phyloP scores from a whole-genome alignment of 1,140 invertebrate genomes.

The Heliconius melpomene region DNA sequence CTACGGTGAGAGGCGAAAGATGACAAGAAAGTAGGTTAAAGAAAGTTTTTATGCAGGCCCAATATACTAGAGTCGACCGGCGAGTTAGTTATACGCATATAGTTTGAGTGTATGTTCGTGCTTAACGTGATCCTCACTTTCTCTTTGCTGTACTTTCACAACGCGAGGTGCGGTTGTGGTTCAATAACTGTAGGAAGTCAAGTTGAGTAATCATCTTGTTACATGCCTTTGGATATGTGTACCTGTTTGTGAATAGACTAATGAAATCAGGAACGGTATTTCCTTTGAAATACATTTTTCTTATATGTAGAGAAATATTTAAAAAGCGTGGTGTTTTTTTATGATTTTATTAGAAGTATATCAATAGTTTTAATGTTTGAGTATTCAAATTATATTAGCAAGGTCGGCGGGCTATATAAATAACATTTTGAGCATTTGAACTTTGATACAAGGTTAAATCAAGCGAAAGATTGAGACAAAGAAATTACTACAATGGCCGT shows the following conservation, averaged over 20 bases:
- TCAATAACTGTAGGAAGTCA: slow-evolving; percentile 64
- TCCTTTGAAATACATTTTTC: not conserved
- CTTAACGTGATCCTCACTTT: slow-evolving; percentile 76
- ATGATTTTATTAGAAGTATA: not conserved
- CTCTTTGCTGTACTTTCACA: slow-evolving; percentile 80
- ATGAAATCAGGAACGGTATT: slow-evolving; percentile 8
- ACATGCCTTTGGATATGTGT: slow-evolving; percentile 35
- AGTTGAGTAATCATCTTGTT: slow-evolving; percentile 62
- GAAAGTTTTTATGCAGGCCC: slow-evolving; percentile 76
- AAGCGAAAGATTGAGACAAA: slow-evolving; percentile 53
- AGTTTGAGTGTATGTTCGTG: slow-evolving; percentile 61
- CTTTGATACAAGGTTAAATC: slow-evolving; percentile 42
- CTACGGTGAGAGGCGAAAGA: slow-evolving; percentile 71
- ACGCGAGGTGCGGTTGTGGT: slow-evolving; percentile 73
- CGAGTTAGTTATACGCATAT: slow-evolving; percentile 65
- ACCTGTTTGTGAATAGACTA: slow-evolving; percentile 24
- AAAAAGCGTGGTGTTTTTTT: slow-evolving; percentile 8
- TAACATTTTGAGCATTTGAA: slow-evolving; percentile 36
- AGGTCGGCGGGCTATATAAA: slow-evolving; percentile 34
- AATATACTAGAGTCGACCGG: slow-evolving; percentile 56
- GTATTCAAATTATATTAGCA: slow-evolving; percentile 25
- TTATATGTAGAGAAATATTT: slow-evolving; percentile 6
- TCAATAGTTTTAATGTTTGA: not conserved
- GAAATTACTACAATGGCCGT: slow-evolving; percentile 54
- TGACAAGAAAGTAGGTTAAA: slow-evolving; percentile 79